Conservation (phyloP, 2,888 invertebrate genomes). For the Embidobia sp. region DNA sequence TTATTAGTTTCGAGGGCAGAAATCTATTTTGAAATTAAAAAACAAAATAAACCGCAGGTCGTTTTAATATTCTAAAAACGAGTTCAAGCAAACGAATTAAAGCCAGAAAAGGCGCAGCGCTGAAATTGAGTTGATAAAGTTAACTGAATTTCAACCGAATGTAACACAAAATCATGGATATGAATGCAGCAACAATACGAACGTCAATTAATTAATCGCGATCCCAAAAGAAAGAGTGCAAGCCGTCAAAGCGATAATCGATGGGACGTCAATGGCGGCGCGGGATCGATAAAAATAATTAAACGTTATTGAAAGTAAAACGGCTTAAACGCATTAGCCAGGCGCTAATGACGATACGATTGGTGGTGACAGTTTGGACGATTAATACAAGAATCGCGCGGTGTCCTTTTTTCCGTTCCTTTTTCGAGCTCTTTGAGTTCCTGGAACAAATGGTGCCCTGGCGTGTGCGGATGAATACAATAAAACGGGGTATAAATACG, state of each 20-base stretch:
- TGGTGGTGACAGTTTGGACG: conserved; percentile 65
- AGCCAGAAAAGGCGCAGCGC: no score
- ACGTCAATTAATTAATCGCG: conserved; percentile 50
- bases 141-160: conserved; percentile 10
- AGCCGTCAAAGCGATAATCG: conserved; percentile 57
- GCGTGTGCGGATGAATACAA: conserved; percentile 75
- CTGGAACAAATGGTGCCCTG: conserved; percentile 74
- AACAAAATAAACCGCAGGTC: no score
- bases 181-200: conserved; percentile 33
- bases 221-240: conserved; percentile 42
- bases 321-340: conserved; percentile 55
- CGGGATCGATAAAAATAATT: conserved; percentile 57
- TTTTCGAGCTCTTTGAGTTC: conserved; percentile 64
- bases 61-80: no score
- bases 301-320: conserved; percentile 60
- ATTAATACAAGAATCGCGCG: conserved; percentile 63
- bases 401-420: conserved; percentile 57
- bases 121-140: conserved; percentile 23
- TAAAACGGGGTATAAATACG: conserved; percentile 68
- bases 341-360: conserved; percentile 62
- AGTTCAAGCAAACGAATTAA: no score
- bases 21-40: no score
- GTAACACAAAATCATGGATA: conserved; percentile 14
- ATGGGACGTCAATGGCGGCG: conserved; percentile 51
- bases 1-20: no score